phyloP scores from a whole-genome alignment of 92 coral and sea anemone genomes.

The Parazoanthus atlanticus region DNA sequence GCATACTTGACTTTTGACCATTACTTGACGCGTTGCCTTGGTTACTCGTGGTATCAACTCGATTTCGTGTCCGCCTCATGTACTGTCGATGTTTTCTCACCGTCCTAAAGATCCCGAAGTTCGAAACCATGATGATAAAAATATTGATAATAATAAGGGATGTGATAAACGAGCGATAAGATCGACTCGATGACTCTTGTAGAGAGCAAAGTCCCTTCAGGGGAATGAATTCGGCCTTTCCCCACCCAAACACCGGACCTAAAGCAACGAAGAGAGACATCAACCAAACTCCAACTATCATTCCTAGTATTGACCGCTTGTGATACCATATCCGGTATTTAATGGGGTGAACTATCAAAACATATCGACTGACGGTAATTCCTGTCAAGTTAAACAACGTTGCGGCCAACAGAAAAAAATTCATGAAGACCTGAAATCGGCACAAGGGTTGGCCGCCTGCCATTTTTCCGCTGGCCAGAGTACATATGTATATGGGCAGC shows the following conservation, averaged over 20 bases:
- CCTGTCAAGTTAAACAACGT: conserved; percentile 52
- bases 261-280: conserved; percentile 28
- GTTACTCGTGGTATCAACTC: background rate
- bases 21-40: background rate
- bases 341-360: conserved; percentile 43
- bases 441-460: conserved; percentile 36
- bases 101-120: conserved; percentile 43
- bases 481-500: conserved; percentile 49
- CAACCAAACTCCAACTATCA: conserved; percentile 51
- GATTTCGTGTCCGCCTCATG: conserved; percentile 23
- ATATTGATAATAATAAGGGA: conserved; percentile 37
- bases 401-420: conserved; percentile 42
- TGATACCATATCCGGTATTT: conserved; percentile 29
- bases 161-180: conserved; percentile 47
- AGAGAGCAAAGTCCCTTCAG: conserved; percentile 53
- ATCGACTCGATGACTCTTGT: conserved; percentile 46
- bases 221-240: conserved; percentile 47
- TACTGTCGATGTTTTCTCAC: conserved; percentile 54
- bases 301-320: conserved; percentile 3
- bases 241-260: conserved; percentile 72
- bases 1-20: background rate
- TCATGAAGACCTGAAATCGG: conserved; percentile 52
- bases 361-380: conserved; percentile 52
- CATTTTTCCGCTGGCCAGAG: conserved; percentile 38
- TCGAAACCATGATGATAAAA: conserved; percentile 33